Conservation (phyloP, 2,797 vertebrate species). For the Myiothlypis coronata region DNA sequence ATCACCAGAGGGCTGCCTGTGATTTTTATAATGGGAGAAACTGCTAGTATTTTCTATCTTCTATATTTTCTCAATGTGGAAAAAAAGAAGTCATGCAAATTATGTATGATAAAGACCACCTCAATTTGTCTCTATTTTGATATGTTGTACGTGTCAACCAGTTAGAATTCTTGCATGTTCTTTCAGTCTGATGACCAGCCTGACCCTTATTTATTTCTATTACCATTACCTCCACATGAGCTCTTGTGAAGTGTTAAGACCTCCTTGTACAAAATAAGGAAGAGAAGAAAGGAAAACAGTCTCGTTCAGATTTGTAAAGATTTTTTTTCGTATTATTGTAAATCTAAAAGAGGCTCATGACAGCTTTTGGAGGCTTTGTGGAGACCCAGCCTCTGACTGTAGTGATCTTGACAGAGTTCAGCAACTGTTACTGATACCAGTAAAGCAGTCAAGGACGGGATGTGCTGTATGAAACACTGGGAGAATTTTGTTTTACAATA, state of each 20-base stretch:
- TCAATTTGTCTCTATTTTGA: background rate
- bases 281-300: background rate
- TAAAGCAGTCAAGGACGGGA: background rate
- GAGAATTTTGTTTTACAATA: background rate
- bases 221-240: background rate
- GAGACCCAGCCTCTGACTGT: background rate
- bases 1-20: background rate
- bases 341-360: background rate
- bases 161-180: background rate
- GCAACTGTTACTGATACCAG: background rate
- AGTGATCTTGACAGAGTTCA: background rate
- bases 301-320: background rate
- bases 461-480: background rate
- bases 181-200: background rate
- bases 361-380: background rate
- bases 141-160: background rate
- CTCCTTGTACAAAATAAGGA: background rate
- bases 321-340: background rate
- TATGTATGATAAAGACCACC: background rate
- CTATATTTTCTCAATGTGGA: background rate
- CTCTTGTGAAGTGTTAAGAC: background rate
- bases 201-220: background rate
- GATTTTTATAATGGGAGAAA: background rate
- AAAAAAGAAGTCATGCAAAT: background rate
- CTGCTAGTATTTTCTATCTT: background rate